Evolutionary conservation across 2,888 invertebrate species (phyloP), one percentile per base, ranked within the genome.

Genomic region (Cantharis nigra): DNA sequence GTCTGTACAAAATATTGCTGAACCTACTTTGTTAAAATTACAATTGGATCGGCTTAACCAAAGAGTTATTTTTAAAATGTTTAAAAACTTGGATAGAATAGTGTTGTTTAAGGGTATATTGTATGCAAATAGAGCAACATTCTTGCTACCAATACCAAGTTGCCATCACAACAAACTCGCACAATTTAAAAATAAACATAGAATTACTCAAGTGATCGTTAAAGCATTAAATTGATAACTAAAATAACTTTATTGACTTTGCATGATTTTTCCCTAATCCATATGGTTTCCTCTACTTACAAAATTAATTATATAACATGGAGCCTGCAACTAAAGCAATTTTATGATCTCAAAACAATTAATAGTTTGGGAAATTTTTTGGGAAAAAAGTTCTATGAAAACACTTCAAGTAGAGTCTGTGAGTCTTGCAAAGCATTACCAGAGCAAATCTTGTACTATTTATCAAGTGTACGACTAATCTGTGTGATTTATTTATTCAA

Each of bases 111-210:
- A 86, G 85, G 85, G 85, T 80, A 85, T 83, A 86, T 86, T 86
- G 86, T 86, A 86, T 86, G 86, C 86, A 86, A 86, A 86, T 86
- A 82, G 85, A 82, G 83, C 86, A 84, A 83, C 86, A 86, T 86
- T 86, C 86, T 85, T 86, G 84, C 84, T 85, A 84, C 84, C 84
- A 84, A 83, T 84, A 83, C 83, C 81, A 81, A 82, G 83, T 80
- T 77, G 78, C 80, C 78, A 76, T 76, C 75, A 80, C 77, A 81
- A 83, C 83, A 82, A 79, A 81, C 81, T 81, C 80, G 75, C 80
- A 81, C 83, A 81, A 81, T 83, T 83, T 83, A 81, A 83, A 83
- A 83, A 83, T 83, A 82, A 83, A 81, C 74, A 77, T 75, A 80
- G 83, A 83, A 83, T 83, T 83, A 83, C 82, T 83, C 83, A 83